A percentile compares a stretch with the other conserved stretches of the same genome.
Conservation (phyloP, 2,888 invertebrate species). For the Caenorhabditis sp. region DNA sequence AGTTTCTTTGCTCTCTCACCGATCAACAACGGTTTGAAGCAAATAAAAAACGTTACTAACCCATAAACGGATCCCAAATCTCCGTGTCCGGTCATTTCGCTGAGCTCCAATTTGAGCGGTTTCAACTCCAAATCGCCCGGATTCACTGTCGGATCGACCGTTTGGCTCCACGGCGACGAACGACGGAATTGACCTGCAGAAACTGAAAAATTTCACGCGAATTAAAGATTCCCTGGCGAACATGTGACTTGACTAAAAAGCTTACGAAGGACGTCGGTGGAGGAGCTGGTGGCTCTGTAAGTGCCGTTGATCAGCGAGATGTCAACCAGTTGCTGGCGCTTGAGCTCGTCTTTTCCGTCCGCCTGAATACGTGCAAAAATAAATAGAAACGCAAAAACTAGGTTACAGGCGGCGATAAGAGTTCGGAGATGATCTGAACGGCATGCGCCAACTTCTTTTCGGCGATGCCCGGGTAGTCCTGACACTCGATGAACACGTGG, state of each 20-base stretch:
- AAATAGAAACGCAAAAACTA: neutral
- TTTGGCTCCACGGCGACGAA: neutral
- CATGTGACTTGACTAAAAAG: too few relatives aligned
- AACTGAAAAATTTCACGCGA: neutral
- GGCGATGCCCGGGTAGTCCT: slow-evolving; percentile 6
- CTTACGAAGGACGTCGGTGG: slow-evolving; percentile 16
- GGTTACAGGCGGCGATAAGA: slow-evolving; percentile 52
- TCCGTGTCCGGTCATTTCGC: neutral
- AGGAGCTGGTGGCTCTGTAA: slow-evolving; percentile 36
- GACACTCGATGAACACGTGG: slow-evolving; percentile 51
- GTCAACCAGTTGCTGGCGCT: slow-evolving; percentile 56
- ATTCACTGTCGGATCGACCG: slow-evolving; percentile 45
- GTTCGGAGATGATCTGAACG: slow-evolving; percentile 22
- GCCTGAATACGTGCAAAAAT: slow-evolving; percentile 18
- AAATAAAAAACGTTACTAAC: neutral
- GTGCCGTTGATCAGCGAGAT: slow-evolving; percentile 57
- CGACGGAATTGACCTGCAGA: slow-evolving; percentile 25
- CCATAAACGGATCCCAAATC: slow-evolving; percentile 23
- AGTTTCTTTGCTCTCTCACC: too few relatives aligned
- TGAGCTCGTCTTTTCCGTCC: slow-evolving; percentile 56
- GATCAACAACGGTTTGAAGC: too few relatives aligned
- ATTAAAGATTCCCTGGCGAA: neutral
- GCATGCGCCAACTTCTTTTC: slow-evolving; percentile 41
- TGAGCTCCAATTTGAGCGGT: neutral
- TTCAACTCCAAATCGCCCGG: slow-evolving; percentile 23